Evolutionary conservation across 2,113 vertebrate species (phyloP).

Genomic region (Callithrix jacchus): DNA sequence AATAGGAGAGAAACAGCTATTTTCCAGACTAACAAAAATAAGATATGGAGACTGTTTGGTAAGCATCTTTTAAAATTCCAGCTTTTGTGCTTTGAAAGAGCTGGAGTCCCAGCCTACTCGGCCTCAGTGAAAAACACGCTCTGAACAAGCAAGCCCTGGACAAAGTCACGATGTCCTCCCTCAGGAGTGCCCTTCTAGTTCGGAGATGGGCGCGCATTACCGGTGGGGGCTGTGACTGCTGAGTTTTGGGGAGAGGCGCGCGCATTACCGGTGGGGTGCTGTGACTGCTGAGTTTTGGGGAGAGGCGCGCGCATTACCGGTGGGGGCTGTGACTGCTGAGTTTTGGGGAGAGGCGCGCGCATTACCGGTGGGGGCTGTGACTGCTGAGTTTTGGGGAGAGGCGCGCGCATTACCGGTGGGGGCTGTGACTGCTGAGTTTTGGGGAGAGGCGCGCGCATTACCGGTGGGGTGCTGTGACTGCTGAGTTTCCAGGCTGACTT

Average conservation of each 20-base stretch:
- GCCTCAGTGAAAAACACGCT: not conserved
- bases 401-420: no score
- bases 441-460: no score
- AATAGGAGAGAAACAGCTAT: not conserved
- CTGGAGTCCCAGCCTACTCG: not conserved
- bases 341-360: no score
- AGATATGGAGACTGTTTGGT: not conserved
- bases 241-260: not conserved
- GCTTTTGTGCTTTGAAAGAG: not conserved
- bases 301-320: no score
- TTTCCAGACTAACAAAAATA: not conserved
- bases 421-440: no score
- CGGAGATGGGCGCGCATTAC: conserved; percentile 68
- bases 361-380: not conserved
- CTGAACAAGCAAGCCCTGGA: not conserved
- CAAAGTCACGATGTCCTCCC: not conserved
- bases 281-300: conserved; percentile 66
- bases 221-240: conserved; percentile 75
- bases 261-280: conserved; percentile 80
- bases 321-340: no score
- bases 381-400: conserved; percentile 59
- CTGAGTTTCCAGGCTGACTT: conserved; percentile 72
- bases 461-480: conserved; percentile 12
- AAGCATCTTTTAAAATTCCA: not conserved
- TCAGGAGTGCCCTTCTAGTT: accelerated